Evolutionary conservation across 2,797 vertebrate genomes (phyloP), one percentile per base, ranked within the genome.

Genomic region (Knipowitschia caucasica): DNA sequence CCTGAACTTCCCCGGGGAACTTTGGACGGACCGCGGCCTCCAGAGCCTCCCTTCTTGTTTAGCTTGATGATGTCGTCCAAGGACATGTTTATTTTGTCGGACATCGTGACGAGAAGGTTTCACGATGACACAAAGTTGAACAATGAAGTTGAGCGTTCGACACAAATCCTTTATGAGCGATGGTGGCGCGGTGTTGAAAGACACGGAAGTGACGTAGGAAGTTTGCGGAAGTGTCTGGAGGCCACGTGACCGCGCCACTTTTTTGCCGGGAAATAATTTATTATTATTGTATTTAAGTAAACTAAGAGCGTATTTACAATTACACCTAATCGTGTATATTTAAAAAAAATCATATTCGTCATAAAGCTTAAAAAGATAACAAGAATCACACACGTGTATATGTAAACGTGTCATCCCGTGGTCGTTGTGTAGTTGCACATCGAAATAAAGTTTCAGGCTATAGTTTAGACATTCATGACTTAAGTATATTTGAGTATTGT

Each of bases 31-130:
- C 89, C 86, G 7, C 84, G 84, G 35, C 90, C 86, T 57, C 91
- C 91, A 71, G 88, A 69, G 24, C 90, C 86, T 56, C 91, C 91
- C 71, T 89, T 93, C 65, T 90, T 92, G 62, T 92, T 94, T 64
- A 94, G 82, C 66, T 92, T 94, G 39, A 95, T 96, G 49, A 96
- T 95, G 71, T 96, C 94, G 71, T 96, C 94, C 80, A 96, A 82
- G 49, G 94, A 96, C 94, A 96, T 96, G 43, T 87, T 92, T 91
- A 96, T 94, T 74, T 95, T 95, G 56, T 95, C 93, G 20, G 91
- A 80, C 94, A 95, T 95, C 4, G 7, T 44, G 47, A 2, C 1
- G 5, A 0, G 38, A 0, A 0, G 4, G 25, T 2, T 25, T 7
- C 0, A 12, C 5, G 11, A n/a, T 1, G 9, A 4, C 12, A 6